Percentiles rank a stretch among this genome's conserved stretches.
These are phyloP conservation scores for Pseudomyrmex gracilis DNA, from an alignment of 1,140 invertebrate species.

Conservation along the genomic window DNA sequence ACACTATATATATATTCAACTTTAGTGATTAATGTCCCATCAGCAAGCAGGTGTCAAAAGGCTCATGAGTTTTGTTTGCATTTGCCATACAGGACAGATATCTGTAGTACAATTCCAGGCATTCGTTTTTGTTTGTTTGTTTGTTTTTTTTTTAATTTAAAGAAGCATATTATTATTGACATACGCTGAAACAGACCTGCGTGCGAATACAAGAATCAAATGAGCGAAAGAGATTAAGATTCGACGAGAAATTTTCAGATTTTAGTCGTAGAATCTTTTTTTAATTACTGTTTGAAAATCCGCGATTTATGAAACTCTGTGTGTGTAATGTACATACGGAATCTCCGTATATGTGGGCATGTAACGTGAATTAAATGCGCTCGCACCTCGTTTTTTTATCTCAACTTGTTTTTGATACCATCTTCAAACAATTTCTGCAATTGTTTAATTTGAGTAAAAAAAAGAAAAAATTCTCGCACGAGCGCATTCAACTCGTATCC, in stretches of 20 bases:
- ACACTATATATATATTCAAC: conserved; percentile 73
- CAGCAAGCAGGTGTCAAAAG: conserved; percentile 83
- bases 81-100: conserved; percentile 78
- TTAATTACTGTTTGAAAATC: not conserved
- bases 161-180: conserved; percentile 73
- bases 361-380: not conserved
- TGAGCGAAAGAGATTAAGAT: conserved; percentile 18
- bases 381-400: too few species aligned
- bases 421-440: conserved; percentile 9
- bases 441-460: conserved; percentile 12
- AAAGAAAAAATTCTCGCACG: not conserved
- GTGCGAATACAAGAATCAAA: conserved; percentile 29
- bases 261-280: not conserved
- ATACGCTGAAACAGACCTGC: conserved; percentile 51
- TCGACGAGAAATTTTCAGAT: conserved; percentile 15
- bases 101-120: conserved; percentile 81
- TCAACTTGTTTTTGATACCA: not conserved
- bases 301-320: too few species aligned
- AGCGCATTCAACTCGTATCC: conserved; percentile 13
- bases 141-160: conserved; percentile 63
- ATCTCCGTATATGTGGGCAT: too few species aligned
- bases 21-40: conserved; percentile 81
- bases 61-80: conserved; percentile 81
- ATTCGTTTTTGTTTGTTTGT: conserved; percentile 17
- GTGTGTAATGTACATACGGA: too few species aligned